phyloP scores from a whole-genome alignment of 2,888 invertebrate species.

The Cyclophora albipunctata region DNA sequence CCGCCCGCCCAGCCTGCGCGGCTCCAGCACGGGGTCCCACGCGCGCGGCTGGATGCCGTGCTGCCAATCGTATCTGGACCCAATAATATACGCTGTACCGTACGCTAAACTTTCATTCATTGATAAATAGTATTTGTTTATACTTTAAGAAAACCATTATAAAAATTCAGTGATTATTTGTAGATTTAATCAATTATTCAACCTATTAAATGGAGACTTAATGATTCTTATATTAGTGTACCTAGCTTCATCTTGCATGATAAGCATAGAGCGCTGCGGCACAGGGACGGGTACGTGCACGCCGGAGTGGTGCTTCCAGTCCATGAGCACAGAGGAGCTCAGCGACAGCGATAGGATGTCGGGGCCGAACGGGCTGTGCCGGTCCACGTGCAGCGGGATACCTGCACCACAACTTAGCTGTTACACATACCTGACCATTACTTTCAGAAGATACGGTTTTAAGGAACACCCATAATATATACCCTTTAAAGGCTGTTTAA shows the following conservation, averaged over 20 bases:
- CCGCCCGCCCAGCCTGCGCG: constrained; percentile 44
- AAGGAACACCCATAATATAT: too few relatives aligned
- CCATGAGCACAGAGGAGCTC: constrained; percentile 89
- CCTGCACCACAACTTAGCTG: constrained; percentile 69
- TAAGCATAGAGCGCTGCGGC: constrained; percentile 82
- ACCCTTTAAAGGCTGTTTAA: too few relatives aligned
- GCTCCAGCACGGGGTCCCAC: constrained; percentile 78
- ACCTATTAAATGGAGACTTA: too few relatives aligned
- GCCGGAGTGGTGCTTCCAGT: constrained; percentile 82
- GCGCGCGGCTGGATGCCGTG: constrained; percentile 91
- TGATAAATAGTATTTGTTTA: too few relatives aligned
- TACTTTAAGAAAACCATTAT: too few relatives aligned
- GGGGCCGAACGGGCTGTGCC: constrained; percentile 94
- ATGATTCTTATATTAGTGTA: constrained; percentile 27
- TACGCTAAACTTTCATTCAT: too few relatives aligned
- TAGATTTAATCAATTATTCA: too few relatives aligned
- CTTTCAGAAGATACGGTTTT: too few relatives aligned
- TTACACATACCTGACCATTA: too few relatives aligned
- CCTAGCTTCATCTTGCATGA: constrained; percentile 88
- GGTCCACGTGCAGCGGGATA: constrained; percentile 96
- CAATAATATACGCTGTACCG: too few relatives aligned
- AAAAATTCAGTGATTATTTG: too few relatives aligned
- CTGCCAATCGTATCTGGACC: constrained; percentile 83
- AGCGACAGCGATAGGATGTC: constrained; percentile 92
- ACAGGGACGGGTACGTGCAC: constrained; percentile 78